These are phyloP conservation scores for Leucania comma DNA, from an alignment of 2,888 invertebrate genomes.

Conservation along the genomic window DNA sequence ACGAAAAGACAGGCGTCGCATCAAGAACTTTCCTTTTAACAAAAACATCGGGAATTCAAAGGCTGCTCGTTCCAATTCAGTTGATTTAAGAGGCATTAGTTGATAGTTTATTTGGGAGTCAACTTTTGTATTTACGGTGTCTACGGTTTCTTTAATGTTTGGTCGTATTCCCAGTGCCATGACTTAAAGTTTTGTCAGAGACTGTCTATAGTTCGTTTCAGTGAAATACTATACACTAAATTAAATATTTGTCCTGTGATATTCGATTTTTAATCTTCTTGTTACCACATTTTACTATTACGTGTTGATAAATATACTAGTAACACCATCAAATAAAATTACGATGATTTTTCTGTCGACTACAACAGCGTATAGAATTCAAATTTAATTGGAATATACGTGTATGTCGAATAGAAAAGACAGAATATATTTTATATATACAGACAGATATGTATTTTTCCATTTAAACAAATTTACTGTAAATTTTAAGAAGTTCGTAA, in stretches of 20 bases:
- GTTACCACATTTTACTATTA: too few species aligned
- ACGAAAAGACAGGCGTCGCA: slow-evolving; percentile 12
- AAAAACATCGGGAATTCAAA: slow-evolving; percentile 32
- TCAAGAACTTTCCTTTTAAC: slow-evolving; percentile 44
- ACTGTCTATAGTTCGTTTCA: slow-evolving; percentile 3
- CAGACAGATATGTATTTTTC: too few species aligned
- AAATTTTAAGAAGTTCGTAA: not conserved
- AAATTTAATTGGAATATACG: too few species aligned
- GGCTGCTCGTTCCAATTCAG: slow-evolving; percentile 14
- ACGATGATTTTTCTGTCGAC: too few species aligned
- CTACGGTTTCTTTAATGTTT: slow-evolving; percentile 26
- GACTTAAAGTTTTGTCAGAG: slow-evolving; percentile 11
- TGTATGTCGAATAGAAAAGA: too few species aligned
- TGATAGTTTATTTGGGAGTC: slow-evolving; percentile 41
- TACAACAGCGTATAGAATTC: too few species aligned
- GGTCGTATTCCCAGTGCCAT: slow-evolving; percentile 5
- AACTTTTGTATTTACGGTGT: slow-evolving; percentile 42
- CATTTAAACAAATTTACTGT: too few species aligned
- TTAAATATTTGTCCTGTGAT: not conserved
- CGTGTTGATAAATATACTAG: too few species aligned
- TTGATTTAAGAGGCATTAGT: slow-evolving; percentile 35
- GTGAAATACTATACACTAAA: not conserved
- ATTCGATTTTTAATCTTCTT: not conserved
- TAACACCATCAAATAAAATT: too few species aligned
- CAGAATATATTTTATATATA: too few species aligned